A percentile compares a stretch with the other conserved stretches of the same genome.
Conservation (phyloP, 2,113 vertebrate genomes). For the Semnopithecus entellus region DNA sequence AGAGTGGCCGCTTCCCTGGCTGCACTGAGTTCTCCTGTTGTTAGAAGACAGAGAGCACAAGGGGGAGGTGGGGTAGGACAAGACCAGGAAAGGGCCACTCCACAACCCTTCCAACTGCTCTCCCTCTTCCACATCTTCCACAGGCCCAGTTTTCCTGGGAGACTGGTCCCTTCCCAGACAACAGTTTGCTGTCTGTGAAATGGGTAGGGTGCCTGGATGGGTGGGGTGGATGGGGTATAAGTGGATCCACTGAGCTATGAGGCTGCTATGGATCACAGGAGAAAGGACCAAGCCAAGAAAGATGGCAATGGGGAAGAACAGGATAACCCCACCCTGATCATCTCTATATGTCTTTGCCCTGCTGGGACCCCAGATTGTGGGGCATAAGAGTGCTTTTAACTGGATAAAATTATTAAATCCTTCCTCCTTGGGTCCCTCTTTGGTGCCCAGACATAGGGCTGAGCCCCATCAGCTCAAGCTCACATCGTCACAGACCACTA, state of each 20-base stretch:
- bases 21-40: conserved; percentile 89
- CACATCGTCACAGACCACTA: neutral
- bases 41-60: conserved; percentile 49
- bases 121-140: neutral
- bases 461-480: neutral
- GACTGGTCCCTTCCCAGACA: neutral
- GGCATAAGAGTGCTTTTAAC: neutral
- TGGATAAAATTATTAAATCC: neutral
- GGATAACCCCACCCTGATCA: neutral
- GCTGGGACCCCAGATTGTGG: neutral
- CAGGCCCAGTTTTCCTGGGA: neutral
- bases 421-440: neutral
- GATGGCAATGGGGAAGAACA: neutral
- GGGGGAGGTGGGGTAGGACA: neutral
- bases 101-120: neutral
- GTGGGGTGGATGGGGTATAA: neutral
- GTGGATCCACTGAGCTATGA: neutral
- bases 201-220: neutral
- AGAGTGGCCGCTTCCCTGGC: conserved; percentile 92
- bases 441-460: neutral
- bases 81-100: neutral
- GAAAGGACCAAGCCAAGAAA: neutral
- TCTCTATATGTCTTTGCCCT: neutral
- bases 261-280: neutral
- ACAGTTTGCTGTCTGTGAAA: conserved; percentile 11